Percentiles rank a stretch among this genome's conserved stretches.
phyloP scores from a whole-genome alignment of 2,113 vertebrate genomes.

The Gymnorhina tibicen region DNA sequence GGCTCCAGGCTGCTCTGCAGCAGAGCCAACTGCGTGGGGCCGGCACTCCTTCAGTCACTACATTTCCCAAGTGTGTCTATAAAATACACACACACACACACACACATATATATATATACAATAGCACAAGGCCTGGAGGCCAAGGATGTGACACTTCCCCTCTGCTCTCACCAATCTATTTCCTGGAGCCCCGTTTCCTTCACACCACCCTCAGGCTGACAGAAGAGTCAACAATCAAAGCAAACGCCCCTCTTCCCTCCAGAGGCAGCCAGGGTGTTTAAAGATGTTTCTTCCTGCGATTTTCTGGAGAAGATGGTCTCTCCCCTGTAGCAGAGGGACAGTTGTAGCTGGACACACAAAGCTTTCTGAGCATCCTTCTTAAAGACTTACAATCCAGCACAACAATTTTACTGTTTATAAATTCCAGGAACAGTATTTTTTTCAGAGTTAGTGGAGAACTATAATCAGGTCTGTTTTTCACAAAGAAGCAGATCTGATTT shows the following conservation, averaged over 20 bases:
- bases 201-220: accelerated
- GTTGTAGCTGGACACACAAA: background rate
- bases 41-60: accelerated
- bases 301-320: background rate
- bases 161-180: accelerated
- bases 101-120: no score
- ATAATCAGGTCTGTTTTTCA: background rate
- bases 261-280: background rate
- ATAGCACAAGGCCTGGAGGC: background rate
- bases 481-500: background rate
- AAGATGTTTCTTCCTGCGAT: accelerated
- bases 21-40: accelerated
- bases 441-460: background rate
- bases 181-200: background rate
- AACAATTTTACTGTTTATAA: background rate
- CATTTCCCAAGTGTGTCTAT: accelerated
- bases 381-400: background rate
- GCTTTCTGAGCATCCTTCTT: background rate
- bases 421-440: background rate
- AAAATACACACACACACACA: background rate
- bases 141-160: accelerated
- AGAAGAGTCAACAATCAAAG: accelerated
- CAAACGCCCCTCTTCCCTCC: accelerated
- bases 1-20: background rate
- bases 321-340: background rate